phyloP scores from a whole-genome alignment of 2,797 vertebrate species.

The Merluccius polli region DNA sequence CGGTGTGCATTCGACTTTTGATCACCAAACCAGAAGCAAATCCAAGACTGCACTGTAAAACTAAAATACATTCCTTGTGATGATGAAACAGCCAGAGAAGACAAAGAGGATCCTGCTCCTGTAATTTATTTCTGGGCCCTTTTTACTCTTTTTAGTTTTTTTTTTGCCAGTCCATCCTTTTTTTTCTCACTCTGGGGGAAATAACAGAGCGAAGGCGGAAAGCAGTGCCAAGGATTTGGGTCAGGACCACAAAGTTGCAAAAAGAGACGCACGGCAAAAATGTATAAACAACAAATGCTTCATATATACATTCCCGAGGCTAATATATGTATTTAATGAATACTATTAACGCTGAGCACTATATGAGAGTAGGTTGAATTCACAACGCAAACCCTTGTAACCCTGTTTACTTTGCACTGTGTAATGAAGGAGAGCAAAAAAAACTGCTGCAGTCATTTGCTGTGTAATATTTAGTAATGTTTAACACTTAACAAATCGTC shows the following conservation, averaged over 20 bases:
- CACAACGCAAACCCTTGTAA: background rate
- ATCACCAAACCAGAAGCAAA: background rate
- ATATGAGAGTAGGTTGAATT: background rate
- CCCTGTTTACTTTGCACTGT: background rate
- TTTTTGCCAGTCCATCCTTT: constrained; percentile 6
- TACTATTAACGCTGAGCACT: background rate
- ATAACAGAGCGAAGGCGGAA: background rate
- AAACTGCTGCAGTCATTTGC: background rate
- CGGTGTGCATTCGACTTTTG: background rate
- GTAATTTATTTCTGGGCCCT: constrained; percentile 9
- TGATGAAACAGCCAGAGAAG: constrained; percentile 18
- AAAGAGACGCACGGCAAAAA: background rate
- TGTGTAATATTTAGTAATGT: background rate
- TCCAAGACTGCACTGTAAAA: constrained; percentile 25
- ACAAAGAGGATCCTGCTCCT: constrained; percentile 25
- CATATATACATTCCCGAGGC: background rate
- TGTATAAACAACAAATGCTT: background rate
- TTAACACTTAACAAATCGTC: background rate
- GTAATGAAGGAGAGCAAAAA: background rate
- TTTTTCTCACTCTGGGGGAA: background rate
- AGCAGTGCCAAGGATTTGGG: background rate
- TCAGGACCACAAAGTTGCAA: background rate
- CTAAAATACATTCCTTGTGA: constrained; percentile 19
- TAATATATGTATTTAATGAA: background rate
- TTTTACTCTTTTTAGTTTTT: constrained; percentile 12